phyloP scores from a whole-genome alignment of 2,113 vertebrate genomes.

The Caretta caretta region DNA sequence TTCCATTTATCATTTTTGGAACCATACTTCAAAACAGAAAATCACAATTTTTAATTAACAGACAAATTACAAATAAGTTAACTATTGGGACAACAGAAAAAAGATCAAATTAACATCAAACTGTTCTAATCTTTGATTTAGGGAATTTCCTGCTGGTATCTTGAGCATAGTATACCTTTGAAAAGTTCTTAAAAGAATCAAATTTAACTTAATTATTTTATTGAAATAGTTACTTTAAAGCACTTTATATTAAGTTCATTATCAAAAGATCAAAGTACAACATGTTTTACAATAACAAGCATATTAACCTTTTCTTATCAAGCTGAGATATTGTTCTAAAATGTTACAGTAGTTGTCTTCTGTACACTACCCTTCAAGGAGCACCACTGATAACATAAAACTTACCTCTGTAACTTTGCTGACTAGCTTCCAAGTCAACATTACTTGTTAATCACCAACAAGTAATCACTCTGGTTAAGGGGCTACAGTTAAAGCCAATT shows the following conservation, averaged over 20 bases:
- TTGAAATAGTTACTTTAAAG: background rate
- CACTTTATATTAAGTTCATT: background rate
- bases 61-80: slow-evolving; percentile 28
- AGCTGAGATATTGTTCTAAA: background rate
- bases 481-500: background rate
- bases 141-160: background rate
- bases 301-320: background rate
- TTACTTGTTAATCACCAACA: background rate
- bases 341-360: background rate
- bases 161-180: background rate
- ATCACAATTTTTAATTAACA: slow-evolving; percentile 24
- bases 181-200: background rate
- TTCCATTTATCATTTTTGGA: slow-evolving; percentile 22
- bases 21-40: slow-evolving; percentile 34
- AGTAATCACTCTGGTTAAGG: background rate
- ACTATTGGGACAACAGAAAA: background rate
- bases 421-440: background rate
- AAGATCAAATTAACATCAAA: background rate
- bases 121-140: background rate
- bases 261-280: background rate
- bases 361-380: background rate
- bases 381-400: background rate
- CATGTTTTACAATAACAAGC: background rate
- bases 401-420: background rate
- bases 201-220: background rate